Conservation (phyloP, 2,888 invertebrate genomes). For the Caradrina clavipalpis region DNA sequence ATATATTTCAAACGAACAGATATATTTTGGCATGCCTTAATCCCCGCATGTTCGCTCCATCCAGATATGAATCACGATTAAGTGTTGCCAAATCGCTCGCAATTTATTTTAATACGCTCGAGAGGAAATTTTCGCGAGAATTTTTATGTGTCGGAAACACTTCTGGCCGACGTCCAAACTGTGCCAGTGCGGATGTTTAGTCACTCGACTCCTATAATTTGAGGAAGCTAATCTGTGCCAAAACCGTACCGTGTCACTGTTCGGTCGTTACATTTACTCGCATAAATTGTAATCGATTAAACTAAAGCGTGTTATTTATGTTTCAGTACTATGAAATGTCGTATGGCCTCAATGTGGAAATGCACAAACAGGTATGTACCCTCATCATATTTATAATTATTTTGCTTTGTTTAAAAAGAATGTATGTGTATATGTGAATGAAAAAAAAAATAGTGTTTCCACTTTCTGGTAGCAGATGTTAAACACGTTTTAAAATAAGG, state of each 20-base stretch:
- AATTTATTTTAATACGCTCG: constrained; percentile 91
- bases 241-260: constrained; percentile 83
- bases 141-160: constrained; percentile 91
- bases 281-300: constrained; percentile 77
- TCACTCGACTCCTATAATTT: constrained; percentile 88
- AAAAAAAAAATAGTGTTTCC: constrained; percentile 67
- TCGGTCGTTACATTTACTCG: constrained; percentile 75
- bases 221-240: constrained; percentile 89
- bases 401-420: constrained; percentile 9
- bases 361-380: constrained; percentile 98
- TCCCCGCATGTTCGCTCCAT: constrained; percentile 85
- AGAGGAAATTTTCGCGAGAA: constrained; percentile 88
- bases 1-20: constrained; percentile 77
- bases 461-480: constrained; percentile 72
- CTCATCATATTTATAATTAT: constrained; percentile 39
- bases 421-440: constrained; percentile 30
- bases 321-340: constrained; percentile 99
- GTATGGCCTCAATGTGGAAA: constrained; percentile 98
- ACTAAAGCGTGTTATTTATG: constrained; percentile 85
- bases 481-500: constrained; percentile 61
- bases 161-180: constrained; percentile 87
- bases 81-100: constrained; percentile 91
- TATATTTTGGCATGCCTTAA: constrained; percentile 87
- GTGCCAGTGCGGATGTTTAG: constrained; percentile 89
- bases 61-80: constrained; percentile 90